Evolutionary conservation across 2,797 vertebrate species (phyloP).

Genomic region (Tachyglossus aculeatus): DNA sequence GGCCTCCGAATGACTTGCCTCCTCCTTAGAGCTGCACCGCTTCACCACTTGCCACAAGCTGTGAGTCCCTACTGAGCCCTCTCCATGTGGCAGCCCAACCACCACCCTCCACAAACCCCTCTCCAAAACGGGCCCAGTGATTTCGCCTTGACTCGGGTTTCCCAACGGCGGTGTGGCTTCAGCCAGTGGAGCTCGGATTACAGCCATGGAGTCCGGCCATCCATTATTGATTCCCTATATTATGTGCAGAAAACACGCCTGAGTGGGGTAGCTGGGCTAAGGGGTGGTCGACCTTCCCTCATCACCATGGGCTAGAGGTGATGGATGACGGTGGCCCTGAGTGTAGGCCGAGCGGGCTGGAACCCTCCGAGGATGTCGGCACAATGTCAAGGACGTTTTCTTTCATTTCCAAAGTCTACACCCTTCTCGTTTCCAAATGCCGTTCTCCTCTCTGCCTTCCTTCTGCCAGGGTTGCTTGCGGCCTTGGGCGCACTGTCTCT

Average conservation of each 20-base stretch:
- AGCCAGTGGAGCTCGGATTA: constrained; percentile 4
- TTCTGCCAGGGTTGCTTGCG: too few relatives aligned
- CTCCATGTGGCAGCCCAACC: background rate
- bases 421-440: too few relatives aligned
- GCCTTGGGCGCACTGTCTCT: too few relatives aligned
- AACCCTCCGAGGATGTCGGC: too few relatives aligned
- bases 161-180: background rate
- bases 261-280: background rate
- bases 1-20: fast-evolving
- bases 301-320: background rate
- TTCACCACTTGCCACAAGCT: too few relatives aligned
- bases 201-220: background rate
- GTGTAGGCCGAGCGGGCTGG: too few relatives aligned
- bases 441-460: too few relatives aligned
- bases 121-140: background rate
- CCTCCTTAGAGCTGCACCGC: background rate
- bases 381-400: too few relatives aligned
- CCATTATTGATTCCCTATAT: background rate
- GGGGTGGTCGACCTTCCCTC: background rate
- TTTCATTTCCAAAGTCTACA: too few relatives aligned
- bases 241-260: too few relatives aligned
- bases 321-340: too few relatives aligned
- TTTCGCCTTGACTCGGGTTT: background rate
- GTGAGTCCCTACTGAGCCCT: background rate
- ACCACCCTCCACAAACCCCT: background rate